Evolutionary conservation across 2,888 invertebrate genomes (phyloP), one percentile per base, ranked within the genome.

Genomic region (Malachius bipustulatus): DNA sequence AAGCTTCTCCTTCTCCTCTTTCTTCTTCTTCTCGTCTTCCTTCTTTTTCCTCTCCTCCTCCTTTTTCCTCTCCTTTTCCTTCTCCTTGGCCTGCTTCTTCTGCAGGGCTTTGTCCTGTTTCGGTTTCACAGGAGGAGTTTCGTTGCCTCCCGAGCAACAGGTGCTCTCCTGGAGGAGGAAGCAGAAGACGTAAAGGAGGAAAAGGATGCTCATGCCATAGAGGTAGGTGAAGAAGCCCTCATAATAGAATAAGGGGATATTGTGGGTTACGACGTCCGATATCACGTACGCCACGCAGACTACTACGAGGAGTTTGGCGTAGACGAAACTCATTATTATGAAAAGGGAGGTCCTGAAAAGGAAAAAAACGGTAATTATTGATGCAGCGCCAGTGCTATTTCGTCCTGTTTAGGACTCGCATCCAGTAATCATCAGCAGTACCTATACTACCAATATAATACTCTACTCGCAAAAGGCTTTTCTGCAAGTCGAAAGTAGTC

Each of bases 171-270:
- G 89, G 49, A 90, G 75, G 52, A 91, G 73, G 73, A 90, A 90
- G 70, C 89, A 88, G 73, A 90, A 90, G 48, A 90, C 89, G 70
- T 90, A 91, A 50, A 90, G 71, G 59, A 91, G 73, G 70, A 91
- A 91, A 53, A 90, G 70, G 64, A 91, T 88, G 68, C 89, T 89
- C 70, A 82, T 79, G 55, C 89, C 87, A 65, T 90, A 91, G 44
- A 91, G 72, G 67, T 90, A 91, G 45, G 89, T 88, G 71, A 90
- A 91, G 73, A 90, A 89, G 49, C 88, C 89, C 73, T 91, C 90
- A 66, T 89, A 91, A 69, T 89, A 91, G 65, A 84, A 82, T 45
- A 87, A 76, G 46, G 90, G 90, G 50, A 91, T 73, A 64, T 83
- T 84, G 68, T 88, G 84, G 48, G 90, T 90, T 58, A 89, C 84